phyloP scores from a whole-genome alignment of 2,888 invertebrate species.

The Poecilobothrus nobilitatus region DNA sequence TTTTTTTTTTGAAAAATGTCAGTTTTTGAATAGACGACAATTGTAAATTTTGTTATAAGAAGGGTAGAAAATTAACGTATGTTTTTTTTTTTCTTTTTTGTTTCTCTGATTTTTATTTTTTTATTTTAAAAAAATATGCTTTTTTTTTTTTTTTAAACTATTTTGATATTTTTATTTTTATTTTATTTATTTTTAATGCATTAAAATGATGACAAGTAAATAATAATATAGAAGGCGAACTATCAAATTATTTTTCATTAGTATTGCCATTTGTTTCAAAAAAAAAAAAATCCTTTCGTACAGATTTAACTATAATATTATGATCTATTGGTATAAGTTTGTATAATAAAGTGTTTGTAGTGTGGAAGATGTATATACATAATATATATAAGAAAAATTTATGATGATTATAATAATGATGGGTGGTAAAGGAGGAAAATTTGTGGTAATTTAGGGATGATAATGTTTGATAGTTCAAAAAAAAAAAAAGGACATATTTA shows the following conservation, averaged over 20 bases:
- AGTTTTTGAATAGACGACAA: slow-evolving; percentile 18
- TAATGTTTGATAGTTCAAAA: background rate
- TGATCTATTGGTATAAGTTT: background rate
- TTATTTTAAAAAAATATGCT: background rate
- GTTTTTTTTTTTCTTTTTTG: background rate
- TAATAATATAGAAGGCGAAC: background rate
- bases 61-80: slow-evolving; percentile 1
- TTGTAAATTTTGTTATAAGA: background rate
- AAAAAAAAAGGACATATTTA: background rate
- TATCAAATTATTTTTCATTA: background rate
- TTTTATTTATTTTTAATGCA: background rate
- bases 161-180: background rate
- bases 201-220: background rate
- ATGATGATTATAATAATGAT: background rate
- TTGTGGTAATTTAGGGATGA: slow-evolving; percentile 6
- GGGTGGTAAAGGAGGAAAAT: background rate
- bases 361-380: background rate
- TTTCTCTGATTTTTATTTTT: background rate
- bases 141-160: background rate
- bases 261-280: background rate
- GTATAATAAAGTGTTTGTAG: background rate
- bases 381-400: no score
- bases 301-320: background rate
- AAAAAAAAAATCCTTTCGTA: background rate
- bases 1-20: slow-evolving; percentile 18